Conservation (phyloP, 2,797 vertebrate species). For the Phylloscopus collybita region DNA sequence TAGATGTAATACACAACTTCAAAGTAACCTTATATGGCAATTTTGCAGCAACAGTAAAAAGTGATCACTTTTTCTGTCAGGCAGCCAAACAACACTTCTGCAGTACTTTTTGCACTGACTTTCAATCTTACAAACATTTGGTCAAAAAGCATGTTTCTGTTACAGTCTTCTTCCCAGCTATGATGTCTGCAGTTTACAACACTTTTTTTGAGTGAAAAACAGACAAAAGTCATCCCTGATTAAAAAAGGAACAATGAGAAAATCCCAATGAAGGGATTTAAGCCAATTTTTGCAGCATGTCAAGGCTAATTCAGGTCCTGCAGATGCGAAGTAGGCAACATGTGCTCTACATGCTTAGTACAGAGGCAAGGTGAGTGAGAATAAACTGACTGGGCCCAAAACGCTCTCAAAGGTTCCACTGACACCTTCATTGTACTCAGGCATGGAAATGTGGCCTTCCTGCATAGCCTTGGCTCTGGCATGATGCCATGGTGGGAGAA, state of each 20-base stretch:
- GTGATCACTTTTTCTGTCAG: conserved; percentile 58
- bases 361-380: neutral
- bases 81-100: conserved; percentile 46
- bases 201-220: neutral
- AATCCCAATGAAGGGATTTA: neutral
- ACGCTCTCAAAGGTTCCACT: neutral
- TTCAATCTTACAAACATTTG: conserved; percentile 23
- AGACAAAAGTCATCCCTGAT: neutral
- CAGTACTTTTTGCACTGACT: neutral
- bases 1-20: neutral
- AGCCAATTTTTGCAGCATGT: neutral
- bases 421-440: neutral
- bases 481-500: neutral
- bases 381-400: neutral
- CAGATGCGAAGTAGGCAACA: neutral
- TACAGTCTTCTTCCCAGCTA: neutral
- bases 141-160: neutral
- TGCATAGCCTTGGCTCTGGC: neutral
- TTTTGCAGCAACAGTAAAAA: conserved; percentile 47
- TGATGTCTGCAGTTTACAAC: neutral
- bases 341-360: neutral
- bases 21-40: conserved; percentile 57
- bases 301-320: neutral
- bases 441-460: neutral
- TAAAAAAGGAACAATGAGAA: neutral